Evolutionary conservation across 2,113 vertebrate genomes (phyloP).

Genomic region (Chinchilla lanigera): DNA sequence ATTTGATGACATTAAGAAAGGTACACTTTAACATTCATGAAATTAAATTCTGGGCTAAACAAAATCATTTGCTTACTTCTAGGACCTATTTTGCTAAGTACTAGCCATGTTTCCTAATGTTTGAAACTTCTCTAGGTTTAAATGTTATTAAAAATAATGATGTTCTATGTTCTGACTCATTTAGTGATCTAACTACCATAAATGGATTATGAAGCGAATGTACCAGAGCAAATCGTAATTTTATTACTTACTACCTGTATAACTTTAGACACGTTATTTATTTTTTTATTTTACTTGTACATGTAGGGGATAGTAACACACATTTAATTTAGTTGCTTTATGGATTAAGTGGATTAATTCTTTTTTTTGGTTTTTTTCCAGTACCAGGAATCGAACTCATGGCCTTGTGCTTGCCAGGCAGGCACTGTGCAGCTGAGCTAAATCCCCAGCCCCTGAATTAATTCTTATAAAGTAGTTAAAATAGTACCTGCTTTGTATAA

Average conservation of each 20-base stretch:
- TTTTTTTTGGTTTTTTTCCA: not conserved
- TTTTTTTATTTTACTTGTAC: constrained; percentile 7
- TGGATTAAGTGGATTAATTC: not conserved
- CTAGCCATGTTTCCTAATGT: constrained; percentile 13
- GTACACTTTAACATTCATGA: not conserved
- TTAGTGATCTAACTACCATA: not conserved
- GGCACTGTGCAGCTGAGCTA: no score
- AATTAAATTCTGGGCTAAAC: not conserved
- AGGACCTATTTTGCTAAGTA: not conserved
- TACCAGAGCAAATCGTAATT: not conserved
- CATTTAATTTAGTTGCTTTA: not conserved
- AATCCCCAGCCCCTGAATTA: no score
- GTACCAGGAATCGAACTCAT: no score
- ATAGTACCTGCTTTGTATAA: not conserved
- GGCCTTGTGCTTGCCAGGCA: no score
- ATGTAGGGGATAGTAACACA: not conserved
- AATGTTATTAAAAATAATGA: constrained; percentile 9
- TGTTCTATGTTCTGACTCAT: not conserved
- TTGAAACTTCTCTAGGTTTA: not conserved
- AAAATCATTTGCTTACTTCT: constrained; percentile 6
- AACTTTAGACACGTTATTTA: not conserved
- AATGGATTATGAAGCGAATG: not conserved
- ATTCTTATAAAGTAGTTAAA: not conserved
- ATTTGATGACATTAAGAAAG: not conserved
- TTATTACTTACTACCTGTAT: not conserved